These are phyloP conservation scores for Lamprologus sp. DNA, from an alignment of 2,113 vertebrate species.

Conservation along the genomic window DNA sequence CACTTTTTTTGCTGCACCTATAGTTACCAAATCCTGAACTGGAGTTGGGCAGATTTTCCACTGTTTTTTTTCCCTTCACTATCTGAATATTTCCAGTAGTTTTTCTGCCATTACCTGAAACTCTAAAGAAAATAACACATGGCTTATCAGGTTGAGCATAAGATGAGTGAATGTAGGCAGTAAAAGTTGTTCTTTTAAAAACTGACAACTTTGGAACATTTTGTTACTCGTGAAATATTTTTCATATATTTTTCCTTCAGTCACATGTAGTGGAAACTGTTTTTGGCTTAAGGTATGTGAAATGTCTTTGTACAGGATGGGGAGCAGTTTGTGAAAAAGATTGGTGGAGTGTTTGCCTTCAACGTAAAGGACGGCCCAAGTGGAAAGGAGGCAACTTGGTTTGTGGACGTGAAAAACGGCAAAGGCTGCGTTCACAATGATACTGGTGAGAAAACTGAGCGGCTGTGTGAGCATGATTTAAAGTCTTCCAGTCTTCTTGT, in stretches of 20 bases:
- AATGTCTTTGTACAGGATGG: conserved; percentile 75
- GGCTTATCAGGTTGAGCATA: neutral
- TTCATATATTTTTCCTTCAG: neutral
- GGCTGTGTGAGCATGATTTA: neutral
- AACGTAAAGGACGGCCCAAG: conserved; percentile 89
- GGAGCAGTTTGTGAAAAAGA: conserved; percentile 91
- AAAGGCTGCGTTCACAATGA: conserved; percentile 82
- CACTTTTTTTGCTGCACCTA: neutral
- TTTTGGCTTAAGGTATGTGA: neutral
- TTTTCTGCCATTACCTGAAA: neutral
- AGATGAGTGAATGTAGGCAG: neutral
- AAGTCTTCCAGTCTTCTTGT: neutral
- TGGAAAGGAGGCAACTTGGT: conserved; percentile 87
- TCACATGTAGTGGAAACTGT: neutral
- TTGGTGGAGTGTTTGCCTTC: conserved; percentile 91
- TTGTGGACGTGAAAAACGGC: conserved; percentile 92
- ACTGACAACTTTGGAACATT: neutral
- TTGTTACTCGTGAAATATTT: neutral
- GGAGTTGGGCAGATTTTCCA: neutral
- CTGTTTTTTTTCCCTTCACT: neutral
- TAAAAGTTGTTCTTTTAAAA: neutral
- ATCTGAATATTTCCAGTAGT: neutral
- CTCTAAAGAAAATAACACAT: neutral
- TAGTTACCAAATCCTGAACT: neutral
- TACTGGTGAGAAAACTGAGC: conserved; percentile 69